Evolutionary conservation across 1,140 invertebrate genomes (phyloP), one percentile per base, ranked within the genome.

Genomic region (Homalodisca vitripennis): DNA sequence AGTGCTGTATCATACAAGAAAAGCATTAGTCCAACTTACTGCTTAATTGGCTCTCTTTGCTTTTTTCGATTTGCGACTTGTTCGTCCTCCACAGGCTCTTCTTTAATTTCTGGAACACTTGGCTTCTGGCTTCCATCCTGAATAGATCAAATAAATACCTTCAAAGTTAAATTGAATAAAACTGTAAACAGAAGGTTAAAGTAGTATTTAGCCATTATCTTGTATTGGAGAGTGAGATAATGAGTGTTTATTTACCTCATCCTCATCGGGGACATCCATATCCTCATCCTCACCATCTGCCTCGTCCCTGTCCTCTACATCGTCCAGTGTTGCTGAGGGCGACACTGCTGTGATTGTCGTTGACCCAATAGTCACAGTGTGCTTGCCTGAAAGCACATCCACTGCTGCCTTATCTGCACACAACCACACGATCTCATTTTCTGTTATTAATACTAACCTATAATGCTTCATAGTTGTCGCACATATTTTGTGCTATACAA

Each of bases 241-340:
- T 41, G 34, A 41, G 6, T 41, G 34, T 10, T 41, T 41, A n/a
- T 17, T 53, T 32, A 51, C 67, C 67, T n/a, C 31, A 2, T 65
- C 34, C 26, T 63, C 48, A 34, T 62, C 27, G 17, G 69, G 41
- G 17, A 47, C 46, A 67, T 74, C 70, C 65, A 74, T 72, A 14
- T 79, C 75, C 27, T 79, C 77, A 29, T 89, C 88, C 75, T 92
- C 90, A 10, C 89, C 90, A 78, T 92, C 90, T 12, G 91, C 91
- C 80, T 93, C 92, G 78, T 93, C 92, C 64, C 90, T 83, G 73
- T 93, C 91, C 29, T 87, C 84, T 70, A 90, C 89, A 57, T 89
- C 89, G 69, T 84, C 86, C 75, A 89, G 83, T 53, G 86, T 86
- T 62, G 83, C 72, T 85, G 70, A 34, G 83, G 84, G 73, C 63